Evolutionary conservation across 2,113 vertebrate genomes (phyloP).

Genomic region (Zeus faber): DNA sequence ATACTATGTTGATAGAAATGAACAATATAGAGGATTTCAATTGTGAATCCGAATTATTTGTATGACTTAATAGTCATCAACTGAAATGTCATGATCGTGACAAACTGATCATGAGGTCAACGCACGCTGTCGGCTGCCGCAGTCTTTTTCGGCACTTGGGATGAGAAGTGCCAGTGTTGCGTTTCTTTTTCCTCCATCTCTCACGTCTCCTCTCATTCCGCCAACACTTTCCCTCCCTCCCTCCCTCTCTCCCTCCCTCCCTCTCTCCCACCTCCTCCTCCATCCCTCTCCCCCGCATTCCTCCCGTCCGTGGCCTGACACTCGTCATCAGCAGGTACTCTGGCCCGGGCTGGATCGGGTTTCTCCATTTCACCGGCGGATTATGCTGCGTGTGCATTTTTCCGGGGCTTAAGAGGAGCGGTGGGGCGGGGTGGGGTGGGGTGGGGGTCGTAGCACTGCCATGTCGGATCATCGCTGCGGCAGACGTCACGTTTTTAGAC

Average conservation of each 20-base stretch:
- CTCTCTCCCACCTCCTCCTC: background rate
- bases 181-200: background rate
- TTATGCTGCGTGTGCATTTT: conserved; percentile 60
- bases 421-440: conserved; percentile 32
- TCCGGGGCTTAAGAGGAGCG: conserved; percentile 54
- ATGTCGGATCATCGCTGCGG: conserved; percentile 49
- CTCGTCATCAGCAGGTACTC: conserved; percentile 70
- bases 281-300: conserved; percentile 42
- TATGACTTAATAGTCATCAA: no score
- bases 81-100: no score
- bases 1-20: no score
- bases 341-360: conserved; percentile 64
- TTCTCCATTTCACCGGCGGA: conserved; percentile 48
- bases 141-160: no score
- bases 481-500: conserved; percentile 33
- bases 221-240: conserved; percentile 6
- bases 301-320: conserved; percentile 58
- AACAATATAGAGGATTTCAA: no score
- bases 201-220: background rate
- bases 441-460: no score
- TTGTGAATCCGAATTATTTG: no score
- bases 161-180: no score
- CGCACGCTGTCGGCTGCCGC: no score
- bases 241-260: conserved; percentile 11
- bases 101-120: no score